phyloP scores from a whole-genome alignment of 2,797 vertebrate species.

The Mareca strepera region DNA sequence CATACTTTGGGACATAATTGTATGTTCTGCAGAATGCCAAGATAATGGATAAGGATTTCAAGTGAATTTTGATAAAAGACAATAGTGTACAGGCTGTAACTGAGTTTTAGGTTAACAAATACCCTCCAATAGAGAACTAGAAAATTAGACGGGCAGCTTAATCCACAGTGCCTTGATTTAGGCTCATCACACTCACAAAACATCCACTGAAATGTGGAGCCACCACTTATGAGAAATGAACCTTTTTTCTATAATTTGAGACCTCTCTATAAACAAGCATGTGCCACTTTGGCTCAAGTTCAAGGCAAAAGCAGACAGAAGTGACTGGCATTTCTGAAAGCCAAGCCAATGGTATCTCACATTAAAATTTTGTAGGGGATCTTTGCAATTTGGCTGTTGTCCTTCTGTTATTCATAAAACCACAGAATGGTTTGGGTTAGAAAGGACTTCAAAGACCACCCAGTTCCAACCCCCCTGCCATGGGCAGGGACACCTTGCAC shows the following conservation, averaged over 20 bases:
- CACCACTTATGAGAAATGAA: neutral
- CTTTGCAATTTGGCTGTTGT: rapidly evolving
- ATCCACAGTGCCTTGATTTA: slow-evolving; percentile 7
- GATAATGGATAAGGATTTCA: slow-evolving; percentile 12
- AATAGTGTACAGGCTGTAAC: neutral
- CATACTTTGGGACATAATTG: neutral
- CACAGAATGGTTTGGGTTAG: no score
- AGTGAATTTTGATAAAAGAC: neutral
- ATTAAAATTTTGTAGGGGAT: neutral
- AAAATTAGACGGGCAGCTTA: neutral
- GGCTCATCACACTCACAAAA: neutral
- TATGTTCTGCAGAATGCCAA: neutral
- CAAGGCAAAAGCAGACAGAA: neutral
- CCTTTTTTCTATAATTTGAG: neutral
- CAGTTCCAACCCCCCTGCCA: no score
- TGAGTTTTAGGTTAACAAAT: neutral
- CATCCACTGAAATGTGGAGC: neutral
- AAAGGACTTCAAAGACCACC: no score
- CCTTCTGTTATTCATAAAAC: neutral
- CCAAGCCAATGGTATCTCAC: neutral
- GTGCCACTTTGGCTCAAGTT: neutral
- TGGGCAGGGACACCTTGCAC: no score
- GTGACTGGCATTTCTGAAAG: neutral
- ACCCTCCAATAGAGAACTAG: neutral
- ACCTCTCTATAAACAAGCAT: neutral